Evolutionary conservation across 2,797 vertebrate genomes (phyloP).

Genomic region (Gallirallus australis): DNA sequence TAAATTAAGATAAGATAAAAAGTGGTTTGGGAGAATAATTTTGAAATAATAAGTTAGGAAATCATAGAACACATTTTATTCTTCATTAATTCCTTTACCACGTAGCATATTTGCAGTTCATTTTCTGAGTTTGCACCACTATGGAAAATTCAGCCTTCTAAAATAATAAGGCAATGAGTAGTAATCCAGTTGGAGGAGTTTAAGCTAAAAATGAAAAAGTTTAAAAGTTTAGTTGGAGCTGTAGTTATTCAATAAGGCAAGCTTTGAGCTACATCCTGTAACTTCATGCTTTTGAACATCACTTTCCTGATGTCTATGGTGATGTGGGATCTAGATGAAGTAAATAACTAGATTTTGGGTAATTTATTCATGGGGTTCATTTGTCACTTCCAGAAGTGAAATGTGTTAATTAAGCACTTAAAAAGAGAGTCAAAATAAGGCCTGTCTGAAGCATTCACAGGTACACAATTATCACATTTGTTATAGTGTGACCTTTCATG

Average conservation of each 20-base stretch:
- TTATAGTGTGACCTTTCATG: background rate
- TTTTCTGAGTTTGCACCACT: background rate
- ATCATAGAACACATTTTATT: background rate
- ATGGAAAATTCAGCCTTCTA: background rate
- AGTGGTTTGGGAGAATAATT: background rate
- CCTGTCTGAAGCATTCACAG: background rate
- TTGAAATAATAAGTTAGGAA: background rate
- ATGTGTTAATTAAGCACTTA: background rate
- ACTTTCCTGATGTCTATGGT: background rate
- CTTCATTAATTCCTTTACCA: background rate
- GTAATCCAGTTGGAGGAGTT: background rate
- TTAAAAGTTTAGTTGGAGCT: background rate
- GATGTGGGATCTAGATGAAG: background rate
- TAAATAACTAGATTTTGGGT: background rate
- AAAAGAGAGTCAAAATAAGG: background rate
- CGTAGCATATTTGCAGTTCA: background rate
- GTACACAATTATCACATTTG: background rate
- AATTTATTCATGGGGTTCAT: background rate
- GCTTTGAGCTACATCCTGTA: background rate
- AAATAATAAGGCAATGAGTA: background rate
- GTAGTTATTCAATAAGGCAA: background rate
- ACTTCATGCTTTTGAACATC: background rate
- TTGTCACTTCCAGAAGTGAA: background rate
- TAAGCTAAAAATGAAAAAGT: background rate
- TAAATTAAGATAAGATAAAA: background rate